phyloP scores from a whole-genome alignment of 2,888 invertebrate species.

The Ariolimax columbianus region DNA sequence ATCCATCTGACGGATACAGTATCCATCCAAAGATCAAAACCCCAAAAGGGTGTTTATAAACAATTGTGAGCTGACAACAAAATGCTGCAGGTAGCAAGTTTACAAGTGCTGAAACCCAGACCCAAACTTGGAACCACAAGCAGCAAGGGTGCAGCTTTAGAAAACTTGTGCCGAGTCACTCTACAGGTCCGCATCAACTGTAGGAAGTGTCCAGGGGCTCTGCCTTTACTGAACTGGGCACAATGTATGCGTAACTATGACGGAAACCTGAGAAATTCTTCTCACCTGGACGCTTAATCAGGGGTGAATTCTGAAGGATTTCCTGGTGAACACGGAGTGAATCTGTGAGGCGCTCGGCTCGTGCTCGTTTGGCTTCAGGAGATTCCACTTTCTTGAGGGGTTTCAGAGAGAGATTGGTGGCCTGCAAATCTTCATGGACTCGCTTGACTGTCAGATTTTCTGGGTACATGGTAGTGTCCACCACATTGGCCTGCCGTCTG shows the following conservation, averaged over 20 bases:
- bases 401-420: constrained; percentile 48
- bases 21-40: constrained; percentile 11
- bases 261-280: constrained; percentile 55
- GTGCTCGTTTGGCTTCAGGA: constrained; percentile 50
- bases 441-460: constrained; percentile 48
- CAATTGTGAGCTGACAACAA: constrained; percentile 35
- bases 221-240: constrained; percentile 48
- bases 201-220: constrained; percentile 53
- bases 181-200: constrained; percentile 37
- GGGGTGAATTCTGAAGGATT: constrained; percentile 55
- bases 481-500: constrained; percentile 53
- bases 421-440: constrained; percentile 32
- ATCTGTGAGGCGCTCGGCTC: constrained; percentile 53
- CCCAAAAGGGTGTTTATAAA: constrained; percentile 25
- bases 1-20: neutral
- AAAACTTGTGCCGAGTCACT: constrained; percentile 2
- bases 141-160: constrained; percentile 48
- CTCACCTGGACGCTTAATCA: constrained; percentile 54
- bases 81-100: constrained; percentile 20
- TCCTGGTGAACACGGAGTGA: constrained; percentile 55
- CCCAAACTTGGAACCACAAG: constrained; percentile 39
- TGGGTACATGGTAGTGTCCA: constrained; percentile 41
- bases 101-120: constrained; percentile 11
- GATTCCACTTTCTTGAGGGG: constrained; percentile 49
- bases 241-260: constrained; percentile 52